These are phyloP conservation scores for Wiebesia pumilae DNA, from an alignment of 1,140 invertebrate species.

Conservation along the genomic window DNA sequence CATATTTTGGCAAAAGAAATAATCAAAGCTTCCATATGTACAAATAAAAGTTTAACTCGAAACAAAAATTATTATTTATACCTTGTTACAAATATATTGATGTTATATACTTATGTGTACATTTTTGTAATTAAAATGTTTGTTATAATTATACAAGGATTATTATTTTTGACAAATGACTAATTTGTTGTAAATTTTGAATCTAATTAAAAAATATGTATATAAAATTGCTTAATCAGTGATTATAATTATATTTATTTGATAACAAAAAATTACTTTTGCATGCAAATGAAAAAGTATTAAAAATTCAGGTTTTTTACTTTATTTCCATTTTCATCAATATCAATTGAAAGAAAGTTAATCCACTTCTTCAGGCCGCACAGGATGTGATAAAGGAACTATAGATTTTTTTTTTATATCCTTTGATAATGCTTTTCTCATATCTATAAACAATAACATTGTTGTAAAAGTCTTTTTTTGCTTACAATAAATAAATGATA, in stretches of 20 bases:
- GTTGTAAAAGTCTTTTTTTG: neutral
- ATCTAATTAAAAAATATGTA: no score
- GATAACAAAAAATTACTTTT: slow-evolving; percentile 7
- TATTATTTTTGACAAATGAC: no score
- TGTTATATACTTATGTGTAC: neutral
- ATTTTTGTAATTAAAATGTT: neutral
- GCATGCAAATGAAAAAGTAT: slow-evolving; percentile 14
- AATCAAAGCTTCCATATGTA: neutral
- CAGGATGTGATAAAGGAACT: slow-evolving; percentile 94
- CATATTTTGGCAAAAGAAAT: no score
- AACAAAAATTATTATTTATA: no score
- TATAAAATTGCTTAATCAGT: slow-evolving; percentile 2
- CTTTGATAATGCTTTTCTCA: slow-evolving; percentile 96
- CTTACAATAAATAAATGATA: slow-evolving; percentile 31
- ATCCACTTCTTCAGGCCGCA: slow-evolving; percentile 96
- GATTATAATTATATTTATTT: no score
- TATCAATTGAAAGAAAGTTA: slow-evolving; percentile 68
- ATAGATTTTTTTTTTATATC: slow-evolving; percentile 95
- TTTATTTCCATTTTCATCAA: slow-evolving; percentile 36
- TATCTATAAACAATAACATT: slow-evolving; percentile 81
- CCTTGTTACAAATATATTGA: no score
- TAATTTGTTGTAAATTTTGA: no score
- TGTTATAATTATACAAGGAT: no score
- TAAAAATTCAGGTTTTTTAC: slow-evolving; percentile 14
- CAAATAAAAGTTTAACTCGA: neutral